Conservation (phyloP, 2,797 vertebrate species). For the Coregonus suidteri region DNA sequence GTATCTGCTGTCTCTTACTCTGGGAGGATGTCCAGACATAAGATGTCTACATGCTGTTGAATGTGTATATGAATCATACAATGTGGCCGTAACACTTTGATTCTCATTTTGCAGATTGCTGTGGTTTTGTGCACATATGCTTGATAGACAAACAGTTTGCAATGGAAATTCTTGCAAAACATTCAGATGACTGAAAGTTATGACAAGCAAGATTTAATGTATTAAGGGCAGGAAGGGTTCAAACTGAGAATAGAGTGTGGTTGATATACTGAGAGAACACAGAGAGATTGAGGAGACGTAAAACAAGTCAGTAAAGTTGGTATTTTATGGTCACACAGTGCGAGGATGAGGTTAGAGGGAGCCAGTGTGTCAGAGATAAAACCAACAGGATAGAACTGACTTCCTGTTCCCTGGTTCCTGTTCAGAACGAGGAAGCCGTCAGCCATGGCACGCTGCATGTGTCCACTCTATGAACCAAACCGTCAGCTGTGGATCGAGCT, state of each 20-base stretch:
- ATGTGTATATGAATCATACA: not conserved
- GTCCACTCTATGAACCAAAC: conserved; percentile 94
- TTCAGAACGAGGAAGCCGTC: conserved; percentile 86
- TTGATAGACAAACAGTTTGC: not conserved
- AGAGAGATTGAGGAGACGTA: not conserved
- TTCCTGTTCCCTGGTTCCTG: conserved; percentile 23
- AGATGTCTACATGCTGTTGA: not conserved
- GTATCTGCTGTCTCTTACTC: conserved; percentile 47
- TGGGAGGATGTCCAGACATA: not conserved
- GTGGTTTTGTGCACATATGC: not conserved
- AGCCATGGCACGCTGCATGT: conserved; percentile 91
- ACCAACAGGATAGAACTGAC: conserved; percentile 3
- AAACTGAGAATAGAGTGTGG: not conserved
- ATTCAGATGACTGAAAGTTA: not conserved
- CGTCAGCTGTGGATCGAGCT: conserved; percentile 95
- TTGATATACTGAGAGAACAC: not conserved
- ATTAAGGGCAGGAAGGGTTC: not conserved
- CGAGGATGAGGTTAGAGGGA: not conserved
- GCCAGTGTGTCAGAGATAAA: not conserved
- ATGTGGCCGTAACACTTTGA: no score
- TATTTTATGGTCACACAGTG: not conserved
- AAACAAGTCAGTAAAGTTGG: not conserved
- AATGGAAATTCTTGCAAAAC: not conserved
- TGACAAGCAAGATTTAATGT: not conserved
- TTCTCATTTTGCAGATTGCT: not conserved